Evolutionary conservation across 53 echinoderm and acorn worm genomes (phyloP).

Genomic region (Luidia sarsii): DNA sequence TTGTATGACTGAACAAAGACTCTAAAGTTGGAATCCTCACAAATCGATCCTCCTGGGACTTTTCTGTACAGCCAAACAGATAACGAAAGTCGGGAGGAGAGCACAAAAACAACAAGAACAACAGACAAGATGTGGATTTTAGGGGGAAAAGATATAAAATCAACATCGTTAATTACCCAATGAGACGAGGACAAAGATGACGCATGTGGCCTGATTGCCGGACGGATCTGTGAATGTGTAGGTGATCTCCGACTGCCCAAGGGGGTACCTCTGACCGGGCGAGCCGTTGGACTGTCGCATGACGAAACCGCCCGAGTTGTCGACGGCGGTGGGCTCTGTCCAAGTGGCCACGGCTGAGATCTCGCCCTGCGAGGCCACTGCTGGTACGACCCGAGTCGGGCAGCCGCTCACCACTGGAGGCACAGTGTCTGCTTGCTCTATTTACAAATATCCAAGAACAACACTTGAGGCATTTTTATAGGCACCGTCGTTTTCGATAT

Average conservation of each 20-base stretch:
- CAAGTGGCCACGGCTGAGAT: slow-evolving; percentile 55
- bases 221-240: slow-evolving; percentile 54
- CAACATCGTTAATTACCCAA: background rate
- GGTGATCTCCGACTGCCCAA: slow-evolving; percentile 38
- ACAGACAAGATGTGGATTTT: background rate
- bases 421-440: too few species aligned
- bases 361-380: too few species aligned
- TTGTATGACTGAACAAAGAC: background rate
- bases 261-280: too few species aligned
- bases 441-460: too few species aligned
- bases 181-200: slow-evolving; percentile 47
- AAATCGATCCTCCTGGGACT: too few species aligned
- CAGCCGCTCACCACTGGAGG: too few species aligned
- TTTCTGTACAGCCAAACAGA: too few species aligned
- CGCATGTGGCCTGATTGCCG: slow-evolving; percentile 44
- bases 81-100: too few species aligned
- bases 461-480: too few species aligned
- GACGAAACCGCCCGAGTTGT: slow-evolving; percentile 46
- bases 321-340: slow-evolving; percentile 51
- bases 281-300: background rate
- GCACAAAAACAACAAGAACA: background rate
- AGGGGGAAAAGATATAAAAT: background rate
- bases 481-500: too few species aligned
- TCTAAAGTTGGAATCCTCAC: background rate
- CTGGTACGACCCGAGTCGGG: too few species aligned